These are phyloP conservation scores for Litocranius walleri DNA, from an alignment of 2,113 vertebrate species.

Conservation along the genomic window DNA sequence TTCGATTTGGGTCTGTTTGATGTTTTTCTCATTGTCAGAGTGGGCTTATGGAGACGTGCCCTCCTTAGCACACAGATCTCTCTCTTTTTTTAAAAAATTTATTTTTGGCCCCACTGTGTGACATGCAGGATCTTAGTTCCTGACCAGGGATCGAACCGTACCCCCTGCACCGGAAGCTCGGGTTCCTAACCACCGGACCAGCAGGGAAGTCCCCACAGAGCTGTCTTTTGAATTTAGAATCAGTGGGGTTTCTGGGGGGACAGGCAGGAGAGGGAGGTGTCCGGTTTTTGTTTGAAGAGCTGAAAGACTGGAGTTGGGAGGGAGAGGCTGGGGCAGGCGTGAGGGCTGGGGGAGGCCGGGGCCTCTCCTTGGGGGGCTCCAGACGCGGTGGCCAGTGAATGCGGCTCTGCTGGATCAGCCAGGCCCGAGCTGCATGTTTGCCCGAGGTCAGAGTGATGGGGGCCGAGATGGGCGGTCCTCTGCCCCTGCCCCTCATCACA, in stretches of 20 bases:
- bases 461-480: accelerated
- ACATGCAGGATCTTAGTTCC: neutral
- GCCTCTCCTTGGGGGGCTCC: neutral
- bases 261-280: neutral
- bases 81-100: neutral
- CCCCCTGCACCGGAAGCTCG: neutral
- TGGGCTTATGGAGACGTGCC: neutral
- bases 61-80: neutral
- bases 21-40: neutral
- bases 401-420: neutral
- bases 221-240: neutral
- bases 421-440: neutral
- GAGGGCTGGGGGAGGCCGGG: neutral
- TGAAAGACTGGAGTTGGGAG: neutral
- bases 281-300: neutral
- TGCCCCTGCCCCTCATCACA: neutral
- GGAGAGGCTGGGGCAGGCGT: neutral
- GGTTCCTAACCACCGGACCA: neutral
- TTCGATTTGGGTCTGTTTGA: neutral
- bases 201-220: neutral
- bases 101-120: neutral
- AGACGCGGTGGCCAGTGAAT: neutral
- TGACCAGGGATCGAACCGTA: accelerated
- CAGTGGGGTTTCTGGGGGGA: neutral
- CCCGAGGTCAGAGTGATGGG: neutral